These are phyloP conservation scores for Zaprionus africanus DNA, from an alignment of 1,140 invertebrate genomes.

Conservation along the genomic window DNA sequence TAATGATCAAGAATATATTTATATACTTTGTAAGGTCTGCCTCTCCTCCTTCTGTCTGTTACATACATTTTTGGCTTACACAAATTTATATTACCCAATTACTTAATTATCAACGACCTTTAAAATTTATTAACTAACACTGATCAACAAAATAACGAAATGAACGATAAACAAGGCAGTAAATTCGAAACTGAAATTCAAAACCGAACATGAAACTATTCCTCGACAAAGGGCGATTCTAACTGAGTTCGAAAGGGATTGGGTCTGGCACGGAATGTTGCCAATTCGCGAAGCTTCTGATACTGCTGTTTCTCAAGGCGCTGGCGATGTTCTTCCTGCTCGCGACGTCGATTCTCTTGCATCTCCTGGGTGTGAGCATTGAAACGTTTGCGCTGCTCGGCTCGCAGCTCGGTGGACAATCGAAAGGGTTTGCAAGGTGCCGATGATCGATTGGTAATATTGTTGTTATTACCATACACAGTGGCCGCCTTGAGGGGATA, in stretches of 20 bases:
- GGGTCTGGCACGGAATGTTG: constrained; percentile 54
- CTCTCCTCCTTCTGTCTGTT: too few species aligned
- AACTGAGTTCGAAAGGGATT: constrained; percentile 51
- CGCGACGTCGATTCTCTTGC: constrained; percentile 42
- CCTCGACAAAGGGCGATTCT: not conserved
- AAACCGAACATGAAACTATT: not conserved
- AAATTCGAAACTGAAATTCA: not conserved
- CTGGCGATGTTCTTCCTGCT: constrained; percentile 46
- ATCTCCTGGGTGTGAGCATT: constrained; percentile 28
- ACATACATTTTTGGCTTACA: too few species aligned
- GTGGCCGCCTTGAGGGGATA: constrained; percentile 5
- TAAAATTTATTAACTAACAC: not conserved
- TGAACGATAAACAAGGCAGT: constrained; percentile 20
- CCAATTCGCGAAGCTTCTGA: constrained; percentile 54
- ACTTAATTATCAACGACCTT: not conserved
- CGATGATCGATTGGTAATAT: constrained; percentile 1
- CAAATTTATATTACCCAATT: too few species aligned
- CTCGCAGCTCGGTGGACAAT: constrained; percentile 46
- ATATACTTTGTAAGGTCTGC: too few species aligned
- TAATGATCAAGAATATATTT: too few species aligned
- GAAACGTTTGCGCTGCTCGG: constrained; percentile 55
- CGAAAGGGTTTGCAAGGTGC: constrained; percentile 48
- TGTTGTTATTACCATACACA: not conserved
- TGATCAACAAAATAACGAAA: constrained; percentile 31
- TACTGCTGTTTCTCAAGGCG: constrained; percentile 31